Evolutionary conservation across 2,888 invertebrate species (phyloP).

Genomic region (Pristionchus fissidentatus): DNA sequence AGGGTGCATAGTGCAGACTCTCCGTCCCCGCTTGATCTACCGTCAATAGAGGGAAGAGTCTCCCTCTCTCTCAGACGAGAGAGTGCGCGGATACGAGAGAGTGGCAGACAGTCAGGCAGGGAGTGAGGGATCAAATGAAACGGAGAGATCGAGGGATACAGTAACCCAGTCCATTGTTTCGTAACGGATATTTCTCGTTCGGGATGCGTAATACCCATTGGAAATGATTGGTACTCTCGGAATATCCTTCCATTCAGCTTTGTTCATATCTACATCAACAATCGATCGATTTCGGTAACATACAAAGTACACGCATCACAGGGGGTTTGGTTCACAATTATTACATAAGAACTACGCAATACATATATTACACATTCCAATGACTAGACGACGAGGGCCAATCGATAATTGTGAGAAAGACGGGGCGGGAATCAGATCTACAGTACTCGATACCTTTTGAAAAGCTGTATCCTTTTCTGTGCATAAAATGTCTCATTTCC

Average conservation of each 20-base stretch:
- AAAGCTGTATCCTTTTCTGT: too few species aligned
- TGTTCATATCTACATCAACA: neutral
- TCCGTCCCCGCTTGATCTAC: neutral
- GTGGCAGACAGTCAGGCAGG: neutral
- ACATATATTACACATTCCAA: neutral
- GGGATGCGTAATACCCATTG: neutral
- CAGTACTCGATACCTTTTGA: neutral
- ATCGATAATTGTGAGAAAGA: slow-evolving; percentile 23
- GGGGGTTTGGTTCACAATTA: neutral
- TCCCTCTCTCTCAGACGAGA: too few species aligned
- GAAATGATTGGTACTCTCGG: neutral
- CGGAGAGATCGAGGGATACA: neutral
- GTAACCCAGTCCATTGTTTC: neutral
- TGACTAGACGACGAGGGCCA: slow-evolving; percentile 16
- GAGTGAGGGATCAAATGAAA: neutral
- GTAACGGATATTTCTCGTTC: slow-evolving; percentile 9
- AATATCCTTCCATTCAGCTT: neutral
- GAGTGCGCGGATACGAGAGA: neutral
- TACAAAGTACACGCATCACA: neutral
- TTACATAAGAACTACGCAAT: neutral
- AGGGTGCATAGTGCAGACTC: too few species aligned
- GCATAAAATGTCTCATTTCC: too few species aligned
- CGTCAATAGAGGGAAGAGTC: neutral
- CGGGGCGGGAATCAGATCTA: neutral
- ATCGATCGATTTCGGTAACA: too few species aligned